phyloP scores from a whole-genome alignment of 2,888 invertebrate genomes.

The Andrena dorsata region DNA sequence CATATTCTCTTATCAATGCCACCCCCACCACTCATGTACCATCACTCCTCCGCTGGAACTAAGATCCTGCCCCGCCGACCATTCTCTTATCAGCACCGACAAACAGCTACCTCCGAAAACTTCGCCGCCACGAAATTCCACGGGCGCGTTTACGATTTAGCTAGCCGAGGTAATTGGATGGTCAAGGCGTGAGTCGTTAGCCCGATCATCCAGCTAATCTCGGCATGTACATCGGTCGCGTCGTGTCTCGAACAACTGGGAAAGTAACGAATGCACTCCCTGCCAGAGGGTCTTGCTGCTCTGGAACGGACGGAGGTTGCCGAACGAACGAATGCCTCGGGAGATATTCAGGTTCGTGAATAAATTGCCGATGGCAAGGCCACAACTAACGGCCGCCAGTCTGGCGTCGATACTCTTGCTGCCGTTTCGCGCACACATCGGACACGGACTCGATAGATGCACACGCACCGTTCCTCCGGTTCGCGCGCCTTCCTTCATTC shows the following conservation, averaged over 20 bases:
- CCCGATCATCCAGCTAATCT: slow-evolving; percentile 4
- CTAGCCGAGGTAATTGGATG: neutral
- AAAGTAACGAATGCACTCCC: slow-evolving; percentile 37
- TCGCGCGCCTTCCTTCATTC: slow-evolving; percentile 13
- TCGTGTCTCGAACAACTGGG: slow-evolving; percentile 19
- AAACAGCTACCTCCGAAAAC: neutral
- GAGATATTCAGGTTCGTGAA: slow-evolving; percentile 77
- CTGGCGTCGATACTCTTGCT: slow-evolving; percentile 77
- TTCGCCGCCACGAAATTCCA: neutral
- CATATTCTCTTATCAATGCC: too few species aligned
- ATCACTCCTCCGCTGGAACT: too few species aligned
- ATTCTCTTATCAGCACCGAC: neutral
- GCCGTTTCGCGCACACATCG: slow-evolving; percentile 56
- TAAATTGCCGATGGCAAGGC: slow-evolving; percentile 79
- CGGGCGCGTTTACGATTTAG: neutral
- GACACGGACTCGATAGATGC: slow-evolving; percentile 29
- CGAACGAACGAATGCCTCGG: slow-evolving; percentile 62
- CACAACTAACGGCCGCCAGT: slow-evolving; percentile 76
- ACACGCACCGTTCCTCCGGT: slow-evolving; percentile 32
- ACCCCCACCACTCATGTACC: too few species aligned
- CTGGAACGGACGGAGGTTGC: slow-evolving; percentile 55
- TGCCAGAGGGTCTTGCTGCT: slow-evolving; percentile 24
- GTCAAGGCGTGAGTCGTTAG: slow-evolving; percentile 1
- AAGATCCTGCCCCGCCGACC: neutral
- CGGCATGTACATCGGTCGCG: neutral